A percentile compares a stretch with the other conserved stretches of the same genome.
phyloP scores from a whole-genome alignment of 2,888 invertebrate genomes.

The Rosalia funebris region DNA sequence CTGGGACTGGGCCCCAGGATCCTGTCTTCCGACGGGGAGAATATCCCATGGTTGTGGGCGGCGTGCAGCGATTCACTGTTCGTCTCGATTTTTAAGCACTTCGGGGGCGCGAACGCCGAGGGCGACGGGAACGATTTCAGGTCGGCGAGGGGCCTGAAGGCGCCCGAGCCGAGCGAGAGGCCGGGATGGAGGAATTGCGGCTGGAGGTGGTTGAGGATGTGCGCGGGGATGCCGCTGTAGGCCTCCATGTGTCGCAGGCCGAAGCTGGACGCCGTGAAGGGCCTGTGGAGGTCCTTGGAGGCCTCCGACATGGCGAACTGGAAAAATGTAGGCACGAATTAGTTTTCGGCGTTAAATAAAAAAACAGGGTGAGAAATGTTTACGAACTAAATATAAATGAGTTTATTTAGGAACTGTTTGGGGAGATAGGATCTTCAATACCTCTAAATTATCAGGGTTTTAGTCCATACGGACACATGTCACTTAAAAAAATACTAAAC shows the following conservation, averaged over 20 bases:
- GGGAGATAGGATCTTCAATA: no score
- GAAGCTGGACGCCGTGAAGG: conserved; percentile 70
- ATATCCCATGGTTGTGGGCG: conserved; percentile 58
- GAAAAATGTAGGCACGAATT: no score
- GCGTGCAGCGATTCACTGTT: conserved; percentile 58
- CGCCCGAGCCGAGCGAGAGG: conserved; percentile 70
- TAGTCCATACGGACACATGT: no score
- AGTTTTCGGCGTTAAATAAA: no score
- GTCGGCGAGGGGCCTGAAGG: conserved; percentile 70
- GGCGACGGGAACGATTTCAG: conserved; percentile 68
- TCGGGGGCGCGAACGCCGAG: conserved; percentile 79
- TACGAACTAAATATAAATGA: no score
- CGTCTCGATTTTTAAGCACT: conserved; percentile 69
- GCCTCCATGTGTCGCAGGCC: conserved; percentile 68
- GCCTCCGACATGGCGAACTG: conserved; percentile 66
- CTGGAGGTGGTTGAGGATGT: conserved; percentile 77
- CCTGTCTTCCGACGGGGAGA: conserved; percentile 62
- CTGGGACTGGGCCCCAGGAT: conserved; percentile 65
- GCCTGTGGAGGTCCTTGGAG: conserved; percentile 73
- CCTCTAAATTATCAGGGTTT: no score
- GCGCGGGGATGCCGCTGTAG: conserved; percentile 72
- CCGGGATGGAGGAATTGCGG: conserved; percentile 77
- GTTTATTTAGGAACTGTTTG: no score
- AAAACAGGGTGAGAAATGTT: no score
- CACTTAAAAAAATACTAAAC: no score